phyloP scores from a whole-genome alignment of 2,113 vertebrate species.

The Pelusios castaneus region DNA sequence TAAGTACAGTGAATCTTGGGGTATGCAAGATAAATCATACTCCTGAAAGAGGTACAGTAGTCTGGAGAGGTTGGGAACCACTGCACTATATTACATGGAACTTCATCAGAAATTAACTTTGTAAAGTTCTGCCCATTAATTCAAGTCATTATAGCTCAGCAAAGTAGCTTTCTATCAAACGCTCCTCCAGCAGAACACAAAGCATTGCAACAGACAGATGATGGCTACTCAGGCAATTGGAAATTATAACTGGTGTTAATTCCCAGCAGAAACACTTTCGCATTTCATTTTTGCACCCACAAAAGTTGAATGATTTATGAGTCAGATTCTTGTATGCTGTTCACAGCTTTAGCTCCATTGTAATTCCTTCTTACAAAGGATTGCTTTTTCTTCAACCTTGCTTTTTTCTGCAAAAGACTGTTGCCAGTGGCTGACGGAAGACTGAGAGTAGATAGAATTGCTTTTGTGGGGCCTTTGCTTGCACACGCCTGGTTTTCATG shows the following conservation, averaged over 20 bases:
- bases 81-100: neutral
- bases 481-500: conserved; percentile 34
- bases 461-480: neutral
- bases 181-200: neutral
- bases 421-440: neutral
- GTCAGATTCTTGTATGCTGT: neutral
- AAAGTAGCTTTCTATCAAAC: neutral
- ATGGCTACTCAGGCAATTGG: neutral
- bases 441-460: neutral
- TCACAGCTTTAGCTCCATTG: neutral
- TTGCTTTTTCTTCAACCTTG: neutral
- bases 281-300: neutral
- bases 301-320: neutral
- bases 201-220: neutral
- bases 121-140: neutral
- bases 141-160: neutral
- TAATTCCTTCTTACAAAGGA: neutral
- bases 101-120: neutral
- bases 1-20: no score
- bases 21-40: no score
- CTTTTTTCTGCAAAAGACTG: neutral
- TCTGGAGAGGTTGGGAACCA: no score
- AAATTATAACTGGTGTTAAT: neutral
- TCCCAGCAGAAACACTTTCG: neutral
- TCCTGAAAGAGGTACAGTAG: no score